Base-by-base conservation (phyloP, 1,140 invertebrate species). In the Heliothis virescens region DNA sequence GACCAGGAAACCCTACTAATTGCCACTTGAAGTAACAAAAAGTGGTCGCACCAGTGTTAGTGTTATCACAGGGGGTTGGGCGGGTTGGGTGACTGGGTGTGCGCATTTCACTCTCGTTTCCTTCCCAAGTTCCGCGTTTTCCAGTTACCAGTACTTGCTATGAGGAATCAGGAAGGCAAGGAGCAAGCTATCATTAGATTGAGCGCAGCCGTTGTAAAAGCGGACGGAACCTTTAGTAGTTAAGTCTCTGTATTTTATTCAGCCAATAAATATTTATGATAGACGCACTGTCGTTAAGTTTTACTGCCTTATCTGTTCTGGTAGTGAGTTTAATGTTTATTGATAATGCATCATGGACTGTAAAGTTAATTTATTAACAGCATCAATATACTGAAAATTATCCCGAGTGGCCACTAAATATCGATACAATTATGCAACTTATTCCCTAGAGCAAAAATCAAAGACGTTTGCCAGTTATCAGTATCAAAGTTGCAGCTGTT, bases 21-120 rank as follows among this genome's bases (percentile, higher is more conserved):
- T 76, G 73, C 57, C 34, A 34, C 60, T 41, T 18, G 67, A 53
- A n/a, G 18, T 1, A 34, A 16, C 9, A 76, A 76, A 65, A 76
- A 76, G 13, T 76, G 26, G 74, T 65, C 26, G 53, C 12, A 47
- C 48, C 2, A 12, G 48, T 50, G 41, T 50, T 53, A 48, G 18
- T 65, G 34, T 63, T 63, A 76, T 62, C 69, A 3, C 18, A n/a
- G 72, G 50, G 34, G 74, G 74, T 63, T 76, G 50, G 74, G 59
- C 53, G 34, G 74, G 74, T 63, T 76, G 50, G 74, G 59, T 63
- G 59, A 65, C 59, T 65, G 47, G 73, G 57, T 76, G 73, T 62
- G 74, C 50, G 47, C n/a, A 79, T 83, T 86, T 85, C 85, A 83
- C 82, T 86, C 73, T 84, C 71, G 48, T 81, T 84, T 84, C 60